Evolutionary conservation across 1,140 invertebrate genomes (phyloP).

Genomic region (Hyphantria cunea): DNA sequence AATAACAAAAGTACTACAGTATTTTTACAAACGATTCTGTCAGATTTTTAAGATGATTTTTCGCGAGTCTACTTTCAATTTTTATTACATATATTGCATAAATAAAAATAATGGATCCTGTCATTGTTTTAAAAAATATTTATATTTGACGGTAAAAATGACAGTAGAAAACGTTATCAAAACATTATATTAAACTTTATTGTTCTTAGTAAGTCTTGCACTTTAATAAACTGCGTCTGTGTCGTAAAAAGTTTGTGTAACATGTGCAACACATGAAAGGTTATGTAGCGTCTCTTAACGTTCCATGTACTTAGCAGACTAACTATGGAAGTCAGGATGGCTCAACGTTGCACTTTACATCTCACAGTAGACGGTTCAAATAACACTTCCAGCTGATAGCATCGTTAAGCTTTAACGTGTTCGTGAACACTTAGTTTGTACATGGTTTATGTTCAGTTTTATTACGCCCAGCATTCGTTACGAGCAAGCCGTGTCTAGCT

Average conservation of each 20-base stretch:
- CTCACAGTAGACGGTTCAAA: conserved; percentile 32
- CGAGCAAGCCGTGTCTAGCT: conserved; percentile 15
- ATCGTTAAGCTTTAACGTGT: conserved; percentile 41
- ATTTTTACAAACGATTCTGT: no score
- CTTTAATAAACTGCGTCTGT: neutral
- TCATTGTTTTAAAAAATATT: no score
- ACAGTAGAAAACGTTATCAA: no score
- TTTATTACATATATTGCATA: no score
- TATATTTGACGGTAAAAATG: no score
- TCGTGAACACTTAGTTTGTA: conserved; percentile 40
- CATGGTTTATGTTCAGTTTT: conserved; percentile 44
- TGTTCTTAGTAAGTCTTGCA: no score
- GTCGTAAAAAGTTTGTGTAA: conserved; percentile 5
- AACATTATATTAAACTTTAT: no score
- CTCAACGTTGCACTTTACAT: conserved; percentile 30
- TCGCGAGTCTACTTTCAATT: no score
- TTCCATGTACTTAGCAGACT: conserved; percentile 10
- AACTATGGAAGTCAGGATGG: conserved; percentile 7
- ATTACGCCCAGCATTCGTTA: conserved; percentile 32
- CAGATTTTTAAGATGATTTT: no score
- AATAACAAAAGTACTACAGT: no score
- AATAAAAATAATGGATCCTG: no score
- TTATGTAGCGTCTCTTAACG: conserved; percentile 14
- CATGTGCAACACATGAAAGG: conserved; percentile 6
- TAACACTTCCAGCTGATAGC: conserved; percentile 41